Conservation (phyloP, 2,797 vertebrate species). For the Fratercula arctica region DNA sequence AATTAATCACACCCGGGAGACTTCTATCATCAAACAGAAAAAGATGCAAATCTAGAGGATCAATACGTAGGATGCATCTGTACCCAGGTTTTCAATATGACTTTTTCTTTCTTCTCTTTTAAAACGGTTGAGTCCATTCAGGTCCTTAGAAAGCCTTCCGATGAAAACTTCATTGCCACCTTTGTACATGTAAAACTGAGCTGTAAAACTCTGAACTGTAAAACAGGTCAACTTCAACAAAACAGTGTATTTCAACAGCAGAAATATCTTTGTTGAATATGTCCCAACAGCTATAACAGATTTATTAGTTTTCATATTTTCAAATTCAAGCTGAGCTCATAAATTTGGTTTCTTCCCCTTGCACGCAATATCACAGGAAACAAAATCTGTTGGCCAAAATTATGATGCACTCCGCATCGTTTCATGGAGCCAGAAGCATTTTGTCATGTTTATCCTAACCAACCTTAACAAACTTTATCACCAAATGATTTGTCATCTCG, state of each 20-base stretch:
- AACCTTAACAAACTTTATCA: background rate
- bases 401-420: background rate
- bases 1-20: background rate
- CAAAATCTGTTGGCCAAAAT: background rate
- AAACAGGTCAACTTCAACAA: background rate
- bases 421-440: background rate
- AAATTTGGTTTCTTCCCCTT: background rate
- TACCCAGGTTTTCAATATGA: background rate
- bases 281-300: background rate
- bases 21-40: background rate
- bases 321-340: background rate
- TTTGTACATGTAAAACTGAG: background rate
- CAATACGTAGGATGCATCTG: background rate
- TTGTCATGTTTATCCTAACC: background rate
- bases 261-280: background rate
- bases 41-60: background rate
- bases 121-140: background rate
- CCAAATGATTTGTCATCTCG: conserved; percentile 26
- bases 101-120: background rate
- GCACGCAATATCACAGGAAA: background rate
- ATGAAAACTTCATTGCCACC: background rate
- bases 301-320: background rate
- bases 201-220: background rate
- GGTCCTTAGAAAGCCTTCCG: background rate
- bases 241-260: background rate